Evolutionary conservation across 2,888 invertebrate species (phyloP).

Genomic region (Nycteola revayana): DNA sequence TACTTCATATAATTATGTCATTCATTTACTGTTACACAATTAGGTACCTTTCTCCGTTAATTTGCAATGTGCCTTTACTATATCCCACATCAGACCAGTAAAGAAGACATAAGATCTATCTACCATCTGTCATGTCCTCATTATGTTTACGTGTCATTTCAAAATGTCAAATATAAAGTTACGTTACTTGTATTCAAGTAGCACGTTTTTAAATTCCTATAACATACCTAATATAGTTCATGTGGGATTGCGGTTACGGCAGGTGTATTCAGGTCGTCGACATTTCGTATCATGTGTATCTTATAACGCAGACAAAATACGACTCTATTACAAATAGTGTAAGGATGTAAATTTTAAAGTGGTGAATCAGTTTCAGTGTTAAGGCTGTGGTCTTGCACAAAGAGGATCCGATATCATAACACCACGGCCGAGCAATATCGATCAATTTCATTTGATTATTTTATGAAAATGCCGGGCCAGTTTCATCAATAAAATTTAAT

Average conservation of each 20-base stretch:
- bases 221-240: constrained; percentile 46
- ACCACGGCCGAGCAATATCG: constrained; percentile 34
- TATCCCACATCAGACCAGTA: too few relatives aligned
- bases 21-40: too few relatives aligned
- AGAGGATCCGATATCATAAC: constrained; percentile 39
- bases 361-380: constrained; percentile 27
- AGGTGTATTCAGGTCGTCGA: constrained; percentile 66
- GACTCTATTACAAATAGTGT: constrained; percentile 4
- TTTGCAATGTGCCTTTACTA: too few relatives aligned
- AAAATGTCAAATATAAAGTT: constrained; percentile 22
- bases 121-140: neutral
- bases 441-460: constrained; percentile 36
- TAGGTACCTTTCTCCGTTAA: too few relatives aligned
- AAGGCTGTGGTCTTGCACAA: constrained; percentile 36
- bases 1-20: too few relatives aligned
- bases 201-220: constrained; percentile 38
- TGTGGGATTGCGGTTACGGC: constrained; percentile 56
- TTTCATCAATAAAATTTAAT: constrained; percentile 12
- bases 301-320: constrained; percentile 9
- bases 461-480: constrained; percentile 22
- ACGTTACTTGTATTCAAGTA: constrained; percentile 24
- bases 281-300: constrained; percentile 45
- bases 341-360: constrained; percentile 14
- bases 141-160: constrained; percentile 1
- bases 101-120: neutral